A percentile compares a stretch with the other conserved stretches of the same genome.
These are phyloP conservation scores for Coregonus clupeaformis DNA, from an alignment of 2,113 vertebrate species.

Conservation along the genomic window DNA sequence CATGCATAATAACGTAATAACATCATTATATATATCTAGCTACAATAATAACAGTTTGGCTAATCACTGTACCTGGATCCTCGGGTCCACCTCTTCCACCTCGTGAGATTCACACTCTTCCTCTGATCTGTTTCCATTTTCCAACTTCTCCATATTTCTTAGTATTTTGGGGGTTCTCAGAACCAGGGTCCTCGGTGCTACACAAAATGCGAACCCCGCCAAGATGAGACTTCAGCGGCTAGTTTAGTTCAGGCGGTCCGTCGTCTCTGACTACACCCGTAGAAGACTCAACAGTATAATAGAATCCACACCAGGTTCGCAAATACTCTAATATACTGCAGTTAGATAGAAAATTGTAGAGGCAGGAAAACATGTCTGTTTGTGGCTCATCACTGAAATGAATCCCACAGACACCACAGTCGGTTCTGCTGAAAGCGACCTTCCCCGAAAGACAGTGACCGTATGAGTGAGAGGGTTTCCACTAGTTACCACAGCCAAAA, in stretches of 20 bases:
- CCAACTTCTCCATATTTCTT: conserved; percentile 63
- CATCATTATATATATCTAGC: background rate
- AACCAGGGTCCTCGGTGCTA: conserved; percentile 7
- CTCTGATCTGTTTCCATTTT: conserved; percentile 52
- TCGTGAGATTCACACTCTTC: conserved; percentile 61
- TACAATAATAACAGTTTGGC: no score
- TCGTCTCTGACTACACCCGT: background rate
- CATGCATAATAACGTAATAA: background rate
- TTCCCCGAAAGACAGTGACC: no score
- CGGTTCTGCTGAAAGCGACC: no score
- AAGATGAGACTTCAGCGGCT: conserved; percentile 3
- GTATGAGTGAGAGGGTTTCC: no score
- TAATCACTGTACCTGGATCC: conserved; percentile 83
- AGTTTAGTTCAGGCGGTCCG: background rate
- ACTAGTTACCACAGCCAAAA: no score
- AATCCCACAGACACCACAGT: no score
- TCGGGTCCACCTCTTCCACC: conserved; percentile 88
- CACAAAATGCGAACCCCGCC: conserved; percentile 45
- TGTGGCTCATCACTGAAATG: no score
- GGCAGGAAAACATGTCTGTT: no score
- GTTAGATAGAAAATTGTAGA: no score
- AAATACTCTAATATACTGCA: no score
- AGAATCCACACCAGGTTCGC: no score
- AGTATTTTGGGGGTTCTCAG: background rate
- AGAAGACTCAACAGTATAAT: background rate